Conservation (phyloP, 2,888 invertebrate genomes). For the Thecocarcelia acutangulata region DNA sequence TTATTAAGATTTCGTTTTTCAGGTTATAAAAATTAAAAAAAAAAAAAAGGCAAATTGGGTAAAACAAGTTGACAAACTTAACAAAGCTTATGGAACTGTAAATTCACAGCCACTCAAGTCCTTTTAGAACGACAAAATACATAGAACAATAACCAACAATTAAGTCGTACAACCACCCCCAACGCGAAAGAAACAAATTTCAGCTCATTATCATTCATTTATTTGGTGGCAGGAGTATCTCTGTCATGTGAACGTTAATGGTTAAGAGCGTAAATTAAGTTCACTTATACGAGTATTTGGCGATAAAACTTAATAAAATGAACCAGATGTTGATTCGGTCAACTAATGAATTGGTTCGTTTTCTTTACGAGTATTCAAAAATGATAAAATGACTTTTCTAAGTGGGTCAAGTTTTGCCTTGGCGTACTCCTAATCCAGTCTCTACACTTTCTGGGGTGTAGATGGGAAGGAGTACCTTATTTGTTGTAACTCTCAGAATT, state of each 20-base stretch:
- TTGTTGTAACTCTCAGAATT: too few relatives aligned
- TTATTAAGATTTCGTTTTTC: slow-evolving; percentile 70
- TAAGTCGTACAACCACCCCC: slow-evolving; percentile 61
- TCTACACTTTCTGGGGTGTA: too few relatives aligned
- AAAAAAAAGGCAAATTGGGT: slow-evolving; percentile 44
- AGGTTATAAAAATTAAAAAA: slow-evolving; percentile 58
- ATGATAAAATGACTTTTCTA: too few relatives aligned
- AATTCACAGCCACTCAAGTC: slow-evolving; percentile 7
- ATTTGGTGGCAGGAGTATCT: slow-evolving; percentile 10
- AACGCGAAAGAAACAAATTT: slow-evolving; percentile 25
- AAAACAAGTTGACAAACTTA: slow-evolving; percentile 61
- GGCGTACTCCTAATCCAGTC: too few relatives aligned
- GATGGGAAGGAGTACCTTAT: too few relatives aligned
- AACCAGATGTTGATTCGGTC: too few relatives aligned
- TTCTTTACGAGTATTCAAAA: too few relatives aligned
- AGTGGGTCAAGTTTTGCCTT: too few relatives aligned
- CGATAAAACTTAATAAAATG: slow-evolving; percentile 57
- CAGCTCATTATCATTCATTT: slow-evolving; percentile 22
- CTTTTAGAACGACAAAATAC: slow-evolving; percentile 23
- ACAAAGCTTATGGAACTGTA: slow-evolving; percentile 19
- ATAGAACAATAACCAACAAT: slow-evolving; percentile 58
- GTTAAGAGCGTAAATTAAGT: slow-evolving; percentile 60
- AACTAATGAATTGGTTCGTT: too few relatives aligned
- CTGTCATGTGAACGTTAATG: neutral
- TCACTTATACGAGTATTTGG: slow-evolving; percentile 42